Evolutionary conservation across 2,888 invertebrate genomes (phyloP).

Genomic region (Dasypolia templi): DNA sequence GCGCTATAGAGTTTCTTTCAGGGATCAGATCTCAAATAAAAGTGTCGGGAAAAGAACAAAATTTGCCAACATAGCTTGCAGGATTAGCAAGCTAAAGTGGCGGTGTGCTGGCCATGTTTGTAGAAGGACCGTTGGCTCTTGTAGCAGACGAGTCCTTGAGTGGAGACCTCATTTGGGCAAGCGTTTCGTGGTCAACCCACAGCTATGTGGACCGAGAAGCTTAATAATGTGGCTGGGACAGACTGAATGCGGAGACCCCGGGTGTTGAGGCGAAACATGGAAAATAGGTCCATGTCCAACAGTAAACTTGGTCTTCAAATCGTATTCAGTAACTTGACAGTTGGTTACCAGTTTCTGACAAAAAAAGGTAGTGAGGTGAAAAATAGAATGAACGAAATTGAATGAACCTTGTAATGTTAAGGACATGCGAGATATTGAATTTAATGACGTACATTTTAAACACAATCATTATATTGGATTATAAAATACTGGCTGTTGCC

Average conservation of each 20-base stretch:
- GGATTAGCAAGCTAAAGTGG: not conserved
- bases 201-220: too few species aligned
- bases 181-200: not conserved
- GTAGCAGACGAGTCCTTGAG: not conserved
- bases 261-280: not conserved
- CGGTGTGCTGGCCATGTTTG: not conserved
- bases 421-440: not conserved
- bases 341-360: not conserved
- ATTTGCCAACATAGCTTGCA: too few species aligned
- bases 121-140: not conserved
- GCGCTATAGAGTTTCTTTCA: not conserved
- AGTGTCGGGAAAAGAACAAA: not conserved
- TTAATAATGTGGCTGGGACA: not conserved
- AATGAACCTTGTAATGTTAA: not conserved
- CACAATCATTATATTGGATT: not conserved
- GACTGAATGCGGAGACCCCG: too few species aligned
- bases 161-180: not conserved
- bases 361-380: not conserved
- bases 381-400: not conserved
- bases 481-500: too few species aligned
- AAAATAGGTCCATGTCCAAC: not conserved
- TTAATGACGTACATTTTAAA: not conserved
- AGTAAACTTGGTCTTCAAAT: not conserved
- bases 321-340: not conserved
- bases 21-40: not conserved